Base-by-base conservation (phyloP, 2,888 invertebrate species). In the Oscheius sp. region DNA sequence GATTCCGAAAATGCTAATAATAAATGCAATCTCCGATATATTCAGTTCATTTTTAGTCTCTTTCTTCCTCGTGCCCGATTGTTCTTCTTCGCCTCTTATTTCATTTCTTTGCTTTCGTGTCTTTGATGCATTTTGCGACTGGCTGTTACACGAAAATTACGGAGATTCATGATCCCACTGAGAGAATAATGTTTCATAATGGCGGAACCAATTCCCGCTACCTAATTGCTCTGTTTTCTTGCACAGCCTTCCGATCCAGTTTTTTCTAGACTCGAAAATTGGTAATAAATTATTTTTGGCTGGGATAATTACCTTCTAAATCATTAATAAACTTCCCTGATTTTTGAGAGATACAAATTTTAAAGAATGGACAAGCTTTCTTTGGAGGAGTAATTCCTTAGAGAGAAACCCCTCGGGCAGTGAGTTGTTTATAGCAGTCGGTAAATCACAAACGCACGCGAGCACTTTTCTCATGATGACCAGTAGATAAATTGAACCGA, bases 371-470 rank as follows among this genome's bases (percentile, higher is more conserved):
- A 42, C 4, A 42, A 42, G 42, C 4, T 20, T 15, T 6, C n/a
- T 37, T 15, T 17, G 20, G 42, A 42, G 15, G 42, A 42, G 42
- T 20, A 42, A 42, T 15, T 17, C 42, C 20, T 20, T 20, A 17
- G n/a, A 20, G 20, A 12, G 42, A 10, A 42, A 17, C 15, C 42
- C 42, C 42, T 15, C 42, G 20, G 42, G 42, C 15, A 34, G 55
- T 55, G 55, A 55, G 55, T 34, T 55, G 55, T 55, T 55, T 55
- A 55, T 55, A 15, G 17, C 34, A 15, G 37, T 37, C 55, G 55
- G 34, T 1, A 27, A 29, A 52, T 52, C 55, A 55, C 34, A 55
- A n/a, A 34, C 55, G n/a, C 55, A 17, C 55, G 37, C 15, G 8
- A 37, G 37, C 37, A 23, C 48, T 48, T 48, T 48, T 20, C 12